Conservation (phyloP, 2,113 vertebrate genomes). For the Phoenicopterus ruber region DNA sequence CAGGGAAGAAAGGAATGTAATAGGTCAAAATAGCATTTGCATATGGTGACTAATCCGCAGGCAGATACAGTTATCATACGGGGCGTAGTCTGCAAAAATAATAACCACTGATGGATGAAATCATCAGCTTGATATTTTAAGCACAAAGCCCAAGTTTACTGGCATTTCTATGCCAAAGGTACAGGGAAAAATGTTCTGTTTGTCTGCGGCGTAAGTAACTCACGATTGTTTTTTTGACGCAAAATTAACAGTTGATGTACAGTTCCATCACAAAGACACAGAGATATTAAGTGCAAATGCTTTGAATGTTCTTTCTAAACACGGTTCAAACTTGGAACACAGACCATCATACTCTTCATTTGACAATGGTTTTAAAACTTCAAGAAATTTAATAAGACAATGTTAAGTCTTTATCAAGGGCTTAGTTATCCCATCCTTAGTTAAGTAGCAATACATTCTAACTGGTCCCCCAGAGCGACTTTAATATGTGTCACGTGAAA, state of each 20-base stretch:
- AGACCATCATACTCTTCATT: not conserved
- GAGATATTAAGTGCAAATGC: not conserved
- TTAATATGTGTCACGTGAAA: not conserved
- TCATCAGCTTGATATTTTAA: constrained; percentile 31
- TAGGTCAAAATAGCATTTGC: constrained; percentile 1
- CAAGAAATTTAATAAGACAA: not conserved
- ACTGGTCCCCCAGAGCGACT: not conserved
- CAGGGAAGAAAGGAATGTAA: not conserved
- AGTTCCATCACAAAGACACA: not conserved
- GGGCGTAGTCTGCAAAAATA: constrained; percentile 19
- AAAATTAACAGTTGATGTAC: not conserved
- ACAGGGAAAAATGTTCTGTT: not conserved
- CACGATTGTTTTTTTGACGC: rapidly evolving
- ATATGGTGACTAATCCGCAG: not conserved
- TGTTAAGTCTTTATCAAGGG: not conserved
- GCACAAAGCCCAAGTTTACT: not conserved
- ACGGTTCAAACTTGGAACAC: not conserved
- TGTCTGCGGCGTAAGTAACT: not conserved
- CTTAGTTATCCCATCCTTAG: not conserved
- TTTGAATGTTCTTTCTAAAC: not conserved
- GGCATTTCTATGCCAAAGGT: not conserved
- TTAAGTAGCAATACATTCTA: not conserved
- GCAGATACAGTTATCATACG: not conserved
- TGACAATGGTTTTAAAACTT: not conserved
- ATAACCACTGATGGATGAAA: not conserved